Evolutionary conservation across 2,797 vertebrate species (phyloP), one percentile per base, ranked within the genome.

Genomic region (Astyanax mexicanus): DNA sequence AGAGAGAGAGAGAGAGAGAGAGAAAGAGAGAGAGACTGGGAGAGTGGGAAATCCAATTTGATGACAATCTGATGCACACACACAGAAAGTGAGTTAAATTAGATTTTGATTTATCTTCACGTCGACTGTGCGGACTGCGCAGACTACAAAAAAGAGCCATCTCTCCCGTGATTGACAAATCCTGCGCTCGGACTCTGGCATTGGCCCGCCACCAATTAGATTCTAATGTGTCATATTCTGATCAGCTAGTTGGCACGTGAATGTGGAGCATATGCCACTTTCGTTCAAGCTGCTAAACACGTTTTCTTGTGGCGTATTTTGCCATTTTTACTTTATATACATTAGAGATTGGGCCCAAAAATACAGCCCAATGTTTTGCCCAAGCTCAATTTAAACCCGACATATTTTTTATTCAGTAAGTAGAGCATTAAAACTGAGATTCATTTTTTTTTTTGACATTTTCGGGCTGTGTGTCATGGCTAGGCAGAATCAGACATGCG

Each of bases 91-190:
- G 84, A 86, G 87, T 83, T 81, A 88, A 91, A 91, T 92, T 89
- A 88, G 86, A 91, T 90, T 91, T 90, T 84, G 86, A 90, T 91
- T 89, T 89, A 88, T 91, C 89, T 91, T 87, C 69, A 58, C 64
- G 71, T 78, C 78, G 52, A 88, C 88, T 82, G 83, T 82, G 84
- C 76, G 65, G 61, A 69, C 70, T 55, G 55, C 69, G 71, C 73
- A 55, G 76, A 83, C 86, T 90, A 89, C 85, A 77, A 83, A 85
- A 89, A 91, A 86, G 42, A 10, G 6, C 40, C 85, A 86, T 88
- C 68, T 80, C 68, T 80, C 74, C 81, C 86, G 84, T 90, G 88
- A 90, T 88, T 89, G 89, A 89, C 80, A 77, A 90, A 89, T 89
- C 88, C 84, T 85, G 83, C 81, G 69, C 70, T 83, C 75, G 84